Evolutionary conservation across 2,888 invertebrate species (phyloP).

Genomic region (Tetropium fuscum): DNA sequence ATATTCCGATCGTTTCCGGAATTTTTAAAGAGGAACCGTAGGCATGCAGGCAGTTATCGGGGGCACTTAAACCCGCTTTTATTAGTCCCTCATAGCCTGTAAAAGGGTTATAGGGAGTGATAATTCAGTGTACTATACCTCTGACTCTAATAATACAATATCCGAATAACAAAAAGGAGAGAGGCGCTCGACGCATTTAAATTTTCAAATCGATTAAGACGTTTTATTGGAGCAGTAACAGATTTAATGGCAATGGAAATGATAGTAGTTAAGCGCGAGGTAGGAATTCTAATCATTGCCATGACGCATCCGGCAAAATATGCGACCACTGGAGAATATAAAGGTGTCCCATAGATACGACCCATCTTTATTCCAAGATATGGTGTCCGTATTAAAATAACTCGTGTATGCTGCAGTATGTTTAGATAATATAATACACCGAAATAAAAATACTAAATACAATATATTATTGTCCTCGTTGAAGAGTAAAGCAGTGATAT

Average conservation of each 20-base stretch:
- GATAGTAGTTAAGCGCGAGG: slow-evolving; percentile 34
- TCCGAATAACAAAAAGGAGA: slow-evolving; percentile 48
- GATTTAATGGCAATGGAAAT: slow-evolving; percentile 43
- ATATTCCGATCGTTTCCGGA: slow-evolving; percentile 59
- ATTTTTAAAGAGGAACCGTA: slow-evolving; percentile 59
- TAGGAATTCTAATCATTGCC: slow-evolving; percentile 37
- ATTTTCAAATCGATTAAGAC: slow-evolving; percentile 46
- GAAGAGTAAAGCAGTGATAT: no score
- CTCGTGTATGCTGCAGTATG: no score
- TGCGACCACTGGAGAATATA: no score
- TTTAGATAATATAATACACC: no score
- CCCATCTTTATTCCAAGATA: no score
- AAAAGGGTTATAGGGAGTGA: slow-evolving; percentile 66
- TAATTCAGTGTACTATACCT: slow-evolving; percentile 62
- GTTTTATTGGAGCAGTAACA: slow-evolving; percentile 44
- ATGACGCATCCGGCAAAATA: slow-evolving; percentile 3
- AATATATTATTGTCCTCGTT: no score
- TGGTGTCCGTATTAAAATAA: no score
- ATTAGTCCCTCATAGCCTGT: slow-evolving; percentile 67
- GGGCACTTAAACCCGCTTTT: slow-evolving; percentile 66
- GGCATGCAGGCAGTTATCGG: slow-evolving; percentile 63
- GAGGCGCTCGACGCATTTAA: slow-evolving; percentile 32
- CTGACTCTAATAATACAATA: slow-evolving; percentile 52
- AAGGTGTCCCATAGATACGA: no score
- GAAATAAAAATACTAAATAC: no score